phyloP scores from a whole-genome alignment of 2,888 invertebrate species.

The Drosophila nigricruria region DNA sequence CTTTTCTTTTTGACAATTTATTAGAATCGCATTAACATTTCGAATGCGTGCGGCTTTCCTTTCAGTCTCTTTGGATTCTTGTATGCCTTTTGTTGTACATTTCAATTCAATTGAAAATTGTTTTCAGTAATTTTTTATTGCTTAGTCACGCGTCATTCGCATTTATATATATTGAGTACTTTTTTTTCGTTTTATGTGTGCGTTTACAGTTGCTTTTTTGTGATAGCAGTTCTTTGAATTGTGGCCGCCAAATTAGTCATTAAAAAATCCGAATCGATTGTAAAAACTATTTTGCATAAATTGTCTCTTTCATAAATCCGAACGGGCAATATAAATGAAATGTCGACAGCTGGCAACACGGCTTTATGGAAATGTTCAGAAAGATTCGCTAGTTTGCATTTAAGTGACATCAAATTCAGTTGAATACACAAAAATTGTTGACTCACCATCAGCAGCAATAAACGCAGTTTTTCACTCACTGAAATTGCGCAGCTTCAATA shows the following conservation, averaged over 20 bases:
- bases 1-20: constrained; percentile 67
- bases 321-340: constrained; percentile 3
- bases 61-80: constrained; percentile 6
- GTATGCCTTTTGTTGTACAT: constrained; percentile 8
- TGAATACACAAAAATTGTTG: background rate
- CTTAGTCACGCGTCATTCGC: constrained; percentile 70
- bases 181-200: constrained; percentile 17
- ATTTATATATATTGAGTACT: constrained; percentile 13
- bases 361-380: background rate
- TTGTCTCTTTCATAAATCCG: constrained; percentile 19
- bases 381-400: constrained; percentile 10
- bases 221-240: constrained; percentile 47
- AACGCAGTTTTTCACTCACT: background rate
- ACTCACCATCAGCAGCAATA: constrained; percentile 9
- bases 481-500: background rate
- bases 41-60: constrained; percentile 46
- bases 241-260: constrained; percentile 51
- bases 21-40: constrained; percentile 68
- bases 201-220: constrained; percentile 38
- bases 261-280: constrained; percentile 27
- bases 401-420: constrained; percentile 10
- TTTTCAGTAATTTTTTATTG: constrained; percentile 58
- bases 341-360: background rate
- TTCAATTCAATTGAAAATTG: constrained; percentile 64
- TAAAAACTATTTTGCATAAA: constrained; percentile 48